Conservation (phyloP, 2,888 invertebrate genomes). For the Tupiocoris notatus region DNA sequence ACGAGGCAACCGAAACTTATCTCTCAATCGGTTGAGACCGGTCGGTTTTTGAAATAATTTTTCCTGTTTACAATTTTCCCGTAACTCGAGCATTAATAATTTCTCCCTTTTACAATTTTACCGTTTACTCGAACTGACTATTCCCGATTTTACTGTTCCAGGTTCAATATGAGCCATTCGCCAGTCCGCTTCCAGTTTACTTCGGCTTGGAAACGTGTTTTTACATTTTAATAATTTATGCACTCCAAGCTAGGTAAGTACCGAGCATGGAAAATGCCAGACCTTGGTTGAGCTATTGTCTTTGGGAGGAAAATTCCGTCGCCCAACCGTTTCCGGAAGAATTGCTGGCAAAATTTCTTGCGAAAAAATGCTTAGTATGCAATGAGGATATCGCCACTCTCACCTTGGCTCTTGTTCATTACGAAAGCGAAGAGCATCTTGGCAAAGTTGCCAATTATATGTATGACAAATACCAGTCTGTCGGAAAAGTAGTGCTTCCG, state of each 20-base stretch:
- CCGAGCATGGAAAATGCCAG: neutral
- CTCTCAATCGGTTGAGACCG: too few relatives aligned
- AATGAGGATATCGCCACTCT: neutral
- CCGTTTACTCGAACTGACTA: too few relatives aligned
- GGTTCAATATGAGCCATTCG: too few relatives aligned
- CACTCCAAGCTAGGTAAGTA: neutral
- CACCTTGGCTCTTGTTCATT: conserved; percentile 6
- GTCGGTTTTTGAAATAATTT: too few relatives aligned
- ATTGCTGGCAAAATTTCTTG: conserved; percentile 9
- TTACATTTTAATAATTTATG: too few relatives aligned
- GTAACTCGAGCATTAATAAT: too few relatives aligned
- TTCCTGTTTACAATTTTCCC: too few relatives aligned
- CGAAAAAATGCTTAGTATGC: conserved; percentile 17
- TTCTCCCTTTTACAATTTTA: too few relatives aligned
- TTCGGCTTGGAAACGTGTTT: too few relatives aligned
- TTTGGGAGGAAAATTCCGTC: conserved; percentile 16
- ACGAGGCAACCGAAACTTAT: too few relatives aligned
- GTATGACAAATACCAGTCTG: conserved; percentile 8
- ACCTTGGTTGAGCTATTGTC: conserved; percentile 21
- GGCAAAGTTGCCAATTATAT: conserved; percentile 18
- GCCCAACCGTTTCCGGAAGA: conserved; percentile 21
- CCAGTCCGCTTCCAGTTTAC: too few relatives aligned
- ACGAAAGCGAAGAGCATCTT: conserved; percentile 26
- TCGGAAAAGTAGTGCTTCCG: neutral
- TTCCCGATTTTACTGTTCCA: too few relatives aligned